Percentiles rank a stretch among this genome's conserved stretches.
phyloP scores from a whole-genome alignment of 2,888 invertebrate genomes.

The Tiphia femorata region DNA sequence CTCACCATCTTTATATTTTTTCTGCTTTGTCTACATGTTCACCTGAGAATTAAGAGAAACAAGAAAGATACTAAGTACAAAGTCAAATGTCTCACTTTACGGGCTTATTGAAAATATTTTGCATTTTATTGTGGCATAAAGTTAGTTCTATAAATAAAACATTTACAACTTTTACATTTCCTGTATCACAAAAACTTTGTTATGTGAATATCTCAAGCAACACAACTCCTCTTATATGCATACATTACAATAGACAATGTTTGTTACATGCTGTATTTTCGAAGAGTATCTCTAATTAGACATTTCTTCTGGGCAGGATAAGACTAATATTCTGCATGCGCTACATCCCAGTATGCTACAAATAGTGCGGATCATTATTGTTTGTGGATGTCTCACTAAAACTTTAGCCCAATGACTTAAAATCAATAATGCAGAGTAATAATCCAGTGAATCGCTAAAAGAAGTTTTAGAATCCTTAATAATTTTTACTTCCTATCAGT shows the following conservation, averaged over 20 bases:
- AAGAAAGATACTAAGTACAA: too few species aligned
- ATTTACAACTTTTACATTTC: too few species aligned
- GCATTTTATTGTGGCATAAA: too few species aligned
- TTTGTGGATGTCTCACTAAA: constrained; percentile 35
- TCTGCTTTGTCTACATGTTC: constrained; percentile 7
- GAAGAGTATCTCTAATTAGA: too few species aligned
- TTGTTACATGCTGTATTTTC: too few species aligned
- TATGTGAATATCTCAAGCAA: too few species aligned
- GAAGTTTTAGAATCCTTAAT: neutral
- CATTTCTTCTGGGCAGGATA: constrained; percentile 27
- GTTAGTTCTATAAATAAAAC: neutral
- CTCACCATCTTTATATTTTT: constrained; percentile 59
- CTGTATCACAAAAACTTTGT: neutral
- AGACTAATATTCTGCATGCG: constrained; percentile 32
- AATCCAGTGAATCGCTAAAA: constrained; percentile 23
- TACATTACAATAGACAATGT: too few species aligned
- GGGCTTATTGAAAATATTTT: too few species aligned
- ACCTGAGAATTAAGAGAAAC: constrained; percentile 19
- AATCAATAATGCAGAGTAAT: constrained; percentile 38
- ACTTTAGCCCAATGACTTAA: constrained; percentile 42
- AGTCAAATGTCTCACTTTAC: too few species aligned
- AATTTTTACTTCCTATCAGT: neutral
- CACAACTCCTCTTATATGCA: too few species aligned
- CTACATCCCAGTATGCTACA: constrained; percentile 35
- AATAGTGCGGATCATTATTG: constrained; percentile 40